phyloP scores from a whole-genome alignment of 2,888 invertebrate genomes.

The Cactoblastis cactorum region DNA sequence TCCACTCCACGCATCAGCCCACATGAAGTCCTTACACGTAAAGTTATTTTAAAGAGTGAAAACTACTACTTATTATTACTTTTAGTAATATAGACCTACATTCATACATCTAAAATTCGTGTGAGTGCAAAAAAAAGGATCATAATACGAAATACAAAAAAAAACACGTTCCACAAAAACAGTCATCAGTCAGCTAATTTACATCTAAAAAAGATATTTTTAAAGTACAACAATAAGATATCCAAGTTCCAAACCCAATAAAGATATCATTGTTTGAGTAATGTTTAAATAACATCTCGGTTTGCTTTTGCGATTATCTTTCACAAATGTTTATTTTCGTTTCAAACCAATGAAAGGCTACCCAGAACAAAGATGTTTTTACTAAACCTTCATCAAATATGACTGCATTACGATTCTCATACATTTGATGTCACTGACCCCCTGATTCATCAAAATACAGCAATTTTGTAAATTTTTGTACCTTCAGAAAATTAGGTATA shows the following conservation, averaged over 20 bases:
- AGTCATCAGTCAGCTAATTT: too few relatives aligned
- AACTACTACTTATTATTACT: too few relatives aligned
- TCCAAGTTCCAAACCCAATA: not conserved
- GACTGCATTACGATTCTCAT: not conserved
- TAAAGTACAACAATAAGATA: constrained; percentile 4
- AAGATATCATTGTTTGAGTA: constrained; percentile 16
- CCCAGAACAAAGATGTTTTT: constrained; percentile 6
- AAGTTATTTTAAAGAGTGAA: too few relatives aligned
- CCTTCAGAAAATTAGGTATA: not conserved
- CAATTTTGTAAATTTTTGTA: not conserved
- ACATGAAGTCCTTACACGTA: too few relatives aligned
- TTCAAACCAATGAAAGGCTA: constrained; percentile 24
- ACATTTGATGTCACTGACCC: constrained; percentile 8
- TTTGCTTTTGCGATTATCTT: constrained; percentile 18
- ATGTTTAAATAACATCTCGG: constrained; percentile 23
- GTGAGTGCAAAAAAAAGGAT: too few relatives aligned
- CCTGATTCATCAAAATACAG: not conserved
- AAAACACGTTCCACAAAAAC: too few relatives aligned
- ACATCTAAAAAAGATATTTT: too few relatives aligned
- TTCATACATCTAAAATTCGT: too few relatives aligned
- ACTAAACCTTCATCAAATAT: not conserved
- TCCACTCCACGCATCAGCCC: too few relatives aligned
- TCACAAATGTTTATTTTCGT: constrained; percentile 18
- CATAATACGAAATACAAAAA: too few relatives aligned
- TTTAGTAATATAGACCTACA: too few relatives aligned